Conservation (phyloP, 2,113 vertebrate species). For the Melanerpes aurifrons region DNA sequence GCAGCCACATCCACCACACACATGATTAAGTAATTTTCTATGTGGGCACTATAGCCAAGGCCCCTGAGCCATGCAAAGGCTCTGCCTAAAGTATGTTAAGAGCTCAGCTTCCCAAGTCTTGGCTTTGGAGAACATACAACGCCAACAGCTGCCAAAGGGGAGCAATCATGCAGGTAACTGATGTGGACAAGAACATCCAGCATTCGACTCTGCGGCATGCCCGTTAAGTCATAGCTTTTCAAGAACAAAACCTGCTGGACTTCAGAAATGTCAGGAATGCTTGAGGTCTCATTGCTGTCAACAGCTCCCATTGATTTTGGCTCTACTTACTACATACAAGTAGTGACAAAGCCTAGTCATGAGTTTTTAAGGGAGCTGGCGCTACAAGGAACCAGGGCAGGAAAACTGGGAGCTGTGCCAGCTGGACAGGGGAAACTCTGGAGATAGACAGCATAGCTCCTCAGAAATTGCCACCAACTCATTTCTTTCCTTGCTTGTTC, state of each 20-base stretch:
- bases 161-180: rapidly evolving
- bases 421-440: neutral
- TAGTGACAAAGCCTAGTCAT: neutral
- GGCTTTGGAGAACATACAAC: neutral
- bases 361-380: neutral
- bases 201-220: rapidly evolving
- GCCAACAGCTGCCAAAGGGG: neutral
- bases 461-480: neutral
- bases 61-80: neutral
- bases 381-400: neutral
- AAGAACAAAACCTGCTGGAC: neutral
- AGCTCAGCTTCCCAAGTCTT: neutral
- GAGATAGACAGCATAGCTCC: neutral
- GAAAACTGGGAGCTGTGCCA: neutral
- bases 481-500: neutral
- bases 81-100: neutral
- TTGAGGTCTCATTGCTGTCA: neutral
- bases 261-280: neutral
- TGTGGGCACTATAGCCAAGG: rapidly evolving
- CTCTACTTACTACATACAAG: neutral
- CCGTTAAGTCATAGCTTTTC: neutral
- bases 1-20: neutral
- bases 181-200: rapidly evolving
- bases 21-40: rapidly evolving
- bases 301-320: neutral